Evolutionary conservation across 2,797 vertebrate genomes (phyloP).

Genomic region (Myiotriccus ornatus): DNA sequence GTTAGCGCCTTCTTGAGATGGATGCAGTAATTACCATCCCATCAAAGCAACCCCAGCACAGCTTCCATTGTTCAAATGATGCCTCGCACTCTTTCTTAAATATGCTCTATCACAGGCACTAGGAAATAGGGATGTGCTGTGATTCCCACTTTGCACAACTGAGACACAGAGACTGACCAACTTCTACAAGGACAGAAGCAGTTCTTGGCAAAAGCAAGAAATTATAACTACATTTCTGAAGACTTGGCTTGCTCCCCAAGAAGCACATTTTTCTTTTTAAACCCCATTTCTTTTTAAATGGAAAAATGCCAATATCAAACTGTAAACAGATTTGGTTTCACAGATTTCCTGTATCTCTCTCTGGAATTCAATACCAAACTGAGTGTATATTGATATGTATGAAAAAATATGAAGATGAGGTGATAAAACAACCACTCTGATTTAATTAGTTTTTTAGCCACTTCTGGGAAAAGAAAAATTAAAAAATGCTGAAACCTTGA

Average conservation of each 20-base stretch:
- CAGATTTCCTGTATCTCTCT: neutral
- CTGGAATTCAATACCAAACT: neutral
- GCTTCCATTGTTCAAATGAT: neutral
- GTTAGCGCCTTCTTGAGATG: neutral
- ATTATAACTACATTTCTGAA: neutral
- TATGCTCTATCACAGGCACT: neutral
- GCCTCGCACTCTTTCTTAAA: neutral
- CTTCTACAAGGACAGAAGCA: neutral
- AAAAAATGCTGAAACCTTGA: neutral
- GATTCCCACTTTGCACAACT: neutral
- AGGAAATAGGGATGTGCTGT: neutral
- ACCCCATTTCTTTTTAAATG: neutral
- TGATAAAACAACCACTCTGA: neutral
- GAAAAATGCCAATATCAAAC: constrained; percentile 9
- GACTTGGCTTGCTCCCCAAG: neutral
- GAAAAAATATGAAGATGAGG: constrained; percentile 6
- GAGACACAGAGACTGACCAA: neutral
- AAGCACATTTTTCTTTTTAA: neutral
- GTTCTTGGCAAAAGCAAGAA: neutral
- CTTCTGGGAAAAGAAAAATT: neutral
- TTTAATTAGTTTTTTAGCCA: neutral
- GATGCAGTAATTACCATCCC: neutral
- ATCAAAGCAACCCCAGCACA: neutral
- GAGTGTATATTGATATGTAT: neutral
- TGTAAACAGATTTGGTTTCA: neutral